Base-by-base conservation (phyloP, 30 jellyfish, hydroid and myxozoan species). In the Catostylus mosaicus region DNA sequence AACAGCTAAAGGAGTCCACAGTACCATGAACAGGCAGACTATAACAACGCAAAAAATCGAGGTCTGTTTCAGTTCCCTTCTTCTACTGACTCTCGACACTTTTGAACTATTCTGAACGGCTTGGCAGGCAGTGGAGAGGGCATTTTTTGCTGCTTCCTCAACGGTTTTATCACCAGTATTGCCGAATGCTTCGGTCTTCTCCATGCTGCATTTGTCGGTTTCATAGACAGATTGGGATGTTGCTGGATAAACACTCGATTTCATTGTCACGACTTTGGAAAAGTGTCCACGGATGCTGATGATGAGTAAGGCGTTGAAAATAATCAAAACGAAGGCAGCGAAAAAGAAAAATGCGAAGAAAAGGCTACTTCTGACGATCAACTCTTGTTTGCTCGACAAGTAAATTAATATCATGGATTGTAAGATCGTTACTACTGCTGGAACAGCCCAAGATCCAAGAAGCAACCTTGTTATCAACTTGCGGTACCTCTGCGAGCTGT, bases 1-100 rank as follows among this genome's bases (percentile, higher is more conserved):
- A 54, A 36, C 80, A 0, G 92, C 72, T 19, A 82, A 51, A 37
- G 92, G 92, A 29, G 75, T 20, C 92, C 92, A 82, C 27, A 74
- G 33, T 0, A 72, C 27, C 1, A 82, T 30, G 72, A 82, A 82
- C 1, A 82, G 50, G 50, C 74, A 26, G 1, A 82, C 86, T 27
- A 82, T 69, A 46, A 54, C 24, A 24, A 69, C 62, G 43, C 92
- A 82, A 14, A 62, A 56, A 24, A 82, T 3, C 26, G 92, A 82
- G 22, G 92, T 82, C 11, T 74, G 92, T 59, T 37, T 65, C 65
- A 82, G 81, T 16, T 82, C 92, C 36, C 5, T 26, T 37, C 73
- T 37, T 23, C 78, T 33, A 36, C 31, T 36, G 18, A 23, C 37
- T 37, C 37, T 68, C 19, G 4, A 10, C 6, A 50, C 24, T 3